phyloP scores from a whole-genome alignment of 2,113 vertebrate genomes.

The Spizaetus ornatus region DNA sequence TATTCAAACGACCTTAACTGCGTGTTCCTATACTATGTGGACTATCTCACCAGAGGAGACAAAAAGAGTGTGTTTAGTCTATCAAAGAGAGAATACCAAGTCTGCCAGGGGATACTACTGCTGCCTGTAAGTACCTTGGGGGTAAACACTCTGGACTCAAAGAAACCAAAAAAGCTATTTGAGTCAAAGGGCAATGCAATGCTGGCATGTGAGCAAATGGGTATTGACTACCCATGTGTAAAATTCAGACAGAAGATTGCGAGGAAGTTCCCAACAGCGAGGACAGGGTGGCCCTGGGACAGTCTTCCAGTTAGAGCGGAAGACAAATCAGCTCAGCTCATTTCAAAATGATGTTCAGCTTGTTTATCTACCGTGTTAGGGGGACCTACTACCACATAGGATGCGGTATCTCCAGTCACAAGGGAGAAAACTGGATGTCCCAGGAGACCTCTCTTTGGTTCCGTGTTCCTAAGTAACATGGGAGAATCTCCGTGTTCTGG shows the following conservation, averaged over 20 bases:
- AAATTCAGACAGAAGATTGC: neutral
- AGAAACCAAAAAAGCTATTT: neutral
- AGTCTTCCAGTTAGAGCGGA: neutral
- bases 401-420: rapidly evolving
- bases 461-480: neutral
- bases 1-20: neutral
- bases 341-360: neutral
- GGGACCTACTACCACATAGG: neutral
- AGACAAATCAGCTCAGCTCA: neutral
- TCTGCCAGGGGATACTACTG: neutral
- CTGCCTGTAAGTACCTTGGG: neutral
- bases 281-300: neutral
- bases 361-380: neutral
- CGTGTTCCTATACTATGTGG: rapidly evolving
- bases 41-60: neutral
- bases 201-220: neutral
- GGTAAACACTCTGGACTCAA: neutral
- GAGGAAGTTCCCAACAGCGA: neutral
- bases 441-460: neutral
- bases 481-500: neutral
- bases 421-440: neutral
- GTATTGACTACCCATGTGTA: neutral
- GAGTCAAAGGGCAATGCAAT: neutral
- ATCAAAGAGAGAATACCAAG: neutral
- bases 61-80: neutral